A percentile compares a stretch with the other conserved stretches of the same genome.
Evolutionary conservation across 2,888 invertebrate genomes (phyloP).

Genomic region (Eupithecia abbreviata): DNA sequence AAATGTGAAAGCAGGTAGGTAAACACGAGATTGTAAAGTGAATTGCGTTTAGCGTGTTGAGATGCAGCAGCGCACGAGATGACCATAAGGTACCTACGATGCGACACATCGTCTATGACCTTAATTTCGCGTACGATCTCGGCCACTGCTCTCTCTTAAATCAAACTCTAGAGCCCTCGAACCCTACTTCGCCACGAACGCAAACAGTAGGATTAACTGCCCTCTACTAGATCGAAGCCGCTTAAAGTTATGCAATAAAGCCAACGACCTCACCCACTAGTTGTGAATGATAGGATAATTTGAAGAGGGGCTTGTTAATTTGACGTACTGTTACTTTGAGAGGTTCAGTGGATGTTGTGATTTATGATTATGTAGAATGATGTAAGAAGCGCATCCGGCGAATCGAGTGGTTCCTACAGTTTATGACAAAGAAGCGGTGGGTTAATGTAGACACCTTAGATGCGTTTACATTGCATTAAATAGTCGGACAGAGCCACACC

Average conservation of each 20-base stretch:
- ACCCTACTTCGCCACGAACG: conserved; percentile 69
- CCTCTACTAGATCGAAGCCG: conserved; percentile 58
- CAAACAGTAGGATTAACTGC: conserved; percentile 64
- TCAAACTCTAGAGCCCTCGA: conserved; percentile 81
- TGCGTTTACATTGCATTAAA: conserved; percentile 40
- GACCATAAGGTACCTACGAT: conserved; percentile 42
- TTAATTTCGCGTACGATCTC: conserved; percentile 75
- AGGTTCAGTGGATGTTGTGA: conserved; percentile 53
- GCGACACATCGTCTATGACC: conserved; percentile 74
- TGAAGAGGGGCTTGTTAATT: conserved; percentile 57
- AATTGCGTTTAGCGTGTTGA: conserved; percentile 33
- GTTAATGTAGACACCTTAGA: conserved; percentile 32
- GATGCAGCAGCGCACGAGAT: conserved; percentile 37
- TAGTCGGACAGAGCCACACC: conserved; percentile 49
- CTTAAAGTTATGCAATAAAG: conserved; percentile 72
- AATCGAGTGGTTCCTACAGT: conserved; percentile 25
- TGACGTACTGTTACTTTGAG: conserved; percentile 54
- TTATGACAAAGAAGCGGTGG: conserved; percentile 23
- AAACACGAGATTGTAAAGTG: conserved; percentile 15
- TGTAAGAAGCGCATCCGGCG: conserved; percentile 41
- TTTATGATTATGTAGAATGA: conserved; percentile 43
- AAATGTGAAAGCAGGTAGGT: conserved; percentile 29
- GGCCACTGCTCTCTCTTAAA: conserved; percentile 82
- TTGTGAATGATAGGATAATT: conserved; percentile 62
- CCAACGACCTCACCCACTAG: conserved; percentile 66